Evolutionary conservation across 2,113 vertebrate species (phyloP), one percentile per base, ranked within the genome.

Genomic region (Atrichornis clamosus): DNA sequence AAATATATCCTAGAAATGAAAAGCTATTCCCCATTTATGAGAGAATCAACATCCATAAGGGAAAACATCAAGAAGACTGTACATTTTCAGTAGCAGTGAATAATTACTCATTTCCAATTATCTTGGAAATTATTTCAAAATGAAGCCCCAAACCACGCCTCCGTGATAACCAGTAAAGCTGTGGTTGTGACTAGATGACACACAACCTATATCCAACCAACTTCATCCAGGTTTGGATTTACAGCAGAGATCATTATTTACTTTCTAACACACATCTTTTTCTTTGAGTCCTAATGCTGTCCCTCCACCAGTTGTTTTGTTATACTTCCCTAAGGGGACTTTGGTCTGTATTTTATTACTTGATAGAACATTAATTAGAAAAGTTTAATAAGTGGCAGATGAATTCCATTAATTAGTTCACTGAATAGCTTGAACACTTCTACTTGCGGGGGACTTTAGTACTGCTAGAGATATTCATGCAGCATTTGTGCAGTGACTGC

Each of bases 81-180:
- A 41, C 9, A 22, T 42, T 96, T 96, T 90, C 46, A 39, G 8
- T 46, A 80, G 60, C 23, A 65, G 12, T 60, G 56, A 93, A 76
- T 82, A 89, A 95, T 77, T 83, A 53, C 39, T 95, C 5, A 3
- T 52, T 94, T 95, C 32, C 37, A 79, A 32, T 94, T 93, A 82
- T 62, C 50, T 81, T 84, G 15, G 47, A 76, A 69, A 52, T 63
- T 24, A 68, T 69, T 95, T 88, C 6, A 35, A 75, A 91, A 73
- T 28, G n/a, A 78, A 95, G 35, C 30, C 39, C 26, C 14, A 86
- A 86, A 35, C 16, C 11, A 9, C 64, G 24, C 33, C 87, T 84
- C 42, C 77, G n/a, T 84, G 50, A 49, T 79, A 85, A 84, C 35
- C 33, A 60, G 24, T 60, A 63, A 90, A 78, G 15, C 27, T 49